Evolutionary conservation across 2,797 vertebrate species (phyloP), one percentile per base, ranked within the genome.

Genomic region (Falco peregrinus): DNA sequence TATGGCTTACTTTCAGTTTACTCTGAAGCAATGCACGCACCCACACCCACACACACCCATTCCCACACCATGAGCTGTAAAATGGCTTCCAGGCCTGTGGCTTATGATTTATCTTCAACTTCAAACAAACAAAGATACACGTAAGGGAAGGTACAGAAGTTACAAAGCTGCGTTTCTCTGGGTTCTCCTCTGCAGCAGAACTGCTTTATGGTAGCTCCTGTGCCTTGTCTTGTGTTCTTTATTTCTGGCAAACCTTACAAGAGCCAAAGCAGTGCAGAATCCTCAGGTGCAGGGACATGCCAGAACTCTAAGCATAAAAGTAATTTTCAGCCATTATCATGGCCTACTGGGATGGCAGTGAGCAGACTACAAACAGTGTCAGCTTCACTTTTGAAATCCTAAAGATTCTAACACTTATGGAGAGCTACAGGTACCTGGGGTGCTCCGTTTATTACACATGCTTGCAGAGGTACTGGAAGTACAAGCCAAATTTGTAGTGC

Each of bases 71-170:
- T 31, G 15, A 90, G 90, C 61, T 91, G 60, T 91, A 93, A 89
- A 96, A 84, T 31, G 50, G 45, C 89, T 80, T 22, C 19, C 45
- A 75, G 85, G 48, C 75, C 81, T 11, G 19, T 48, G 57, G 56
- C 45, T 94, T 85, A 70, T 83, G 76, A 91, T 87, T 97, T 95
- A 92, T 81, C 87, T 89, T 81, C 78, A 81, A 28, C 86, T 79
- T 96, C 96, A 96, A 84, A 87, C 56, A 84, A 76, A 84, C 37
- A 60, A 86, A 96, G 70, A 73, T 35, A 71, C 5, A 85, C 10
- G 37, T 48, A 86, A 84, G 93, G 53, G 29, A 70, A 71, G 37
- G 54, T 53, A 54, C 13, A 63, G 29, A 70, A 71, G 37, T 51
- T 53, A 54, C 13, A 63, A 84, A 10, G 45, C 56, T 39, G 8